Base-by-base conservation (phyloP, 2,888 invertebrate genomes). In the Acleris holmiana region DNA sequence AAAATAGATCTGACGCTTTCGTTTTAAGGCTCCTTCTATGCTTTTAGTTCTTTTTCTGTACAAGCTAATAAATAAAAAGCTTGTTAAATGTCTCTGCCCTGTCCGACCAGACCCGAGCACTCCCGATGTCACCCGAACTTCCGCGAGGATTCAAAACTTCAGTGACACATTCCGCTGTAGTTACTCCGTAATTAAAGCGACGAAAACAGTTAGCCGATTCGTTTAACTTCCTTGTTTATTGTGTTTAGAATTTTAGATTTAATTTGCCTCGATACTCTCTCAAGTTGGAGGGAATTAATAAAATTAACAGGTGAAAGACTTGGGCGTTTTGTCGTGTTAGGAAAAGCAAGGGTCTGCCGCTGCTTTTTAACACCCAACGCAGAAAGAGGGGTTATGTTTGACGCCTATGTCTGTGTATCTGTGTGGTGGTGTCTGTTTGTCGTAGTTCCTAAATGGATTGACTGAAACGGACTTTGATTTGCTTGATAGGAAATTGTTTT, bases 171-270 rank as follows among this genome's bases (percentile, higher is more conserved):
- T 71, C 74, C 68, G 56, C 57, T 60, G 58, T 67, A 70, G 70
- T 74, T 77, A 68, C 66, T 71, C 70, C 66, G 72, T 80, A 83
- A 85, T 84, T 84, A 83, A 80, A 80, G 78, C 76, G 79, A 77
- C 76, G 79, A 77, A 74, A 80, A 82, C 80, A 75, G 79, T 76
- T 71, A 75, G 79, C 76, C 69, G 58, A 68, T 75, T 71, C 69
- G 69, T 68, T 63, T 23, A 44, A 55, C 44, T 55, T 55, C 23
- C 55, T 13, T 41, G 44, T 44, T 55, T 44, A 23, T 55, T 44
- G 49, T 49, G 49, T 49, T 49, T 49, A 49, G 21, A 49, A 49
- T 15, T 49, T 49, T 10, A 23, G 21, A 23, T 49, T 23, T 10
- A 21, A 21, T 49, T 47, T 47, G 18, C 10, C 19, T 19, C 19